Base-by-base conservation (phyloP, 2,888 invertebrate genomes). In the Lasius platythorax region DNA sequence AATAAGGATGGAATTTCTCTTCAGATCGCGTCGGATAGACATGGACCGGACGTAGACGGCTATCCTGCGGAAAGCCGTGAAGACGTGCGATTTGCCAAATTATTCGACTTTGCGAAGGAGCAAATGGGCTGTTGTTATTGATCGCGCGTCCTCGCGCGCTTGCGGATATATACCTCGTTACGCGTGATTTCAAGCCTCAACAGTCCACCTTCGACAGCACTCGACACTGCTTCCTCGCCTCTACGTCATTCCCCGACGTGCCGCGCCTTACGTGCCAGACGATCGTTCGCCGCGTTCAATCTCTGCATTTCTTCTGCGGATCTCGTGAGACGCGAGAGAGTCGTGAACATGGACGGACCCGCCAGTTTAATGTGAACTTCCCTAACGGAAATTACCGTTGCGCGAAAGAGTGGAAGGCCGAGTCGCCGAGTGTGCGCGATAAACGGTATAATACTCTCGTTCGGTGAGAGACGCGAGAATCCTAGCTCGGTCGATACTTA, bases 331-430 rank as follows among this genome's bases (percentile, higher is more conserved):
- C 58, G 76, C 37, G 37, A 37, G 37, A 87, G 74, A 76, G 33
- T 81, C 67, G 37, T 67, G 67, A 53, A 53, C 53, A 8, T 6
- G 8, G 6, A 53, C 50, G 53, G 76, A 82, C 82, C 87, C 87
- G 84, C 87, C 87, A 87, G 70, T 83, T 85, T 63, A 23, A 23
- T 23, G 53, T 85, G 53, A 53, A 53, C n/a, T 66, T 86, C 79
- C 53, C 37, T 84, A 87, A 87, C 91, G 87, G 91, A 92, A 91
- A 86, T 89, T 89, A 91, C 91, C 90, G 91, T 92, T 86, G 85
- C 85, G 40, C 78, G 8, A 56, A 23, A 23, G 18, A n/a, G 53
- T 56, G 18, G n/a, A 56, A 56, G 53, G 53, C 3, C 9, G 64
- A 18, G 46, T 50, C 23, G 23, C 3, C 9, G 64, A 50, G 50